Evolutionary conservation across 2,797 vertebrate genomes (phyloP).

Genomic region (Scolopax rusticola): DNA sequence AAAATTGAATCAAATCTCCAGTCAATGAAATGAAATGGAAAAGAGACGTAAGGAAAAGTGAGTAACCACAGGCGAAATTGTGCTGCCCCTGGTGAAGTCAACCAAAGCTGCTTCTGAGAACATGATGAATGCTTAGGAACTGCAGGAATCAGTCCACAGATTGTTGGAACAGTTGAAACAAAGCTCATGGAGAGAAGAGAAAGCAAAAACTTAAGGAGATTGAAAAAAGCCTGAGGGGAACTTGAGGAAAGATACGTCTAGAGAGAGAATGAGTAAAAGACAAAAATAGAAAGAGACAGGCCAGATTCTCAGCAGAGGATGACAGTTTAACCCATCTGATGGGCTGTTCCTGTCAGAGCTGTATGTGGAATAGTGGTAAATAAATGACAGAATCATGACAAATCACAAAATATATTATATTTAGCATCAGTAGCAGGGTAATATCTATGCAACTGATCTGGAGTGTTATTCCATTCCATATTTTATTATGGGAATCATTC

Average conservation of each 20-base stretch:
- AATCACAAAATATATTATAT: not conserved
- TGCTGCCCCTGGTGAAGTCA: constrained; percentile 44
- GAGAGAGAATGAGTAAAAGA: constrained; percentile 5
- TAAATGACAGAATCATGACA: not conserved
- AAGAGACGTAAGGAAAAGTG: not conserved
- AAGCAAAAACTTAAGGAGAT: not conserved
- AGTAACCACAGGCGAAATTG: constrained; percentile 30
- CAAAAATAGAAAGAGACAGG: not conserved
- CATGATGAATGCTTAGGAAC: constrained; percentile 40
- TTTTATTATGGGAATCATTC: not conserved
- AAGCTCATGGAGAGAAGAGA: constrained; percentile 14
- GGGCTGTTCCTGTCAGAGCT: not conserved
- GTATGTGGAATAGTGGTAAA: not conserved
- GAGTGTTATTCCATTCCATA: not conserved
- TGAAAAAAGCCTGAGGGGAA: constrained; percentile 16
- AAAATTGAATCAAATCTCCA: constrained; percentile 11
- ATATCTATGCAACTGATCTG: not conserved
- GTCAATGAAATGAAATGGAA: constrained; percentile 48
- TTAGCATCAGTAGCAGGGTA: not conserved
- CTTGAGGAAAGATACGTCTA: not conserved
- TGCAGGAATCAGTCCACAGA: constrained; percentile 27
- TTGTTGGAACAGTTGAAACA: constrained; percentile 40
- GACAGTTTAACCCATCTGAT: not conserved
- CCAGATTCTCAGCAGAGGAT: not conserved
- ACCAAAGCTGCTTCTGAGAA: constrained; percentile 22